These are phyloP conservation scores for Euphydryas editha DNA, from an alignment of 2,888 invertebrate genomes.

Conservation along the genomic window DNA sequence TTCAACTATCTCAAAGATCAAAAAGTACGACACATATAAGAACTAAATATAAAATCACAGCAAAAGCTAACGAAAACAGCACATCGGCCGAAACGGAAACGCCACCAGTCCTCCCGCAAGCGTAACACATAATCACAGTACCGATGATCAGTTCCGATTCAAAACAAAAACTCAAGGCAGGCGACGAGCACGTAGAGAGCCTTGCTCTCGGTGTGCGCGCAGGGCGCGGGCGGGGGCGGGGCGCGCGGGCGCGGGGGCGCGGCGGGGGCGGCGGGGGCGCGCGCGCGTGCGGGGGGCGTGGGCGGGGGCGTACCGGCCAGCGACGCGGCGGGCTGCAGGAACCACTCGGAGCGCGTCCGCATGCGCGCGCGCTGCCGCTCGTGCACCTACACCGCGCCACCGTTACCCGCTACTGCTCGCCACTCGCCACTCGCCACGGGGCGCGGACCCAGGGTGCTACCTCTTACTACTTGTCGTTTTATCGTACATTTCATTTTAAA, in stretches of 20 bases:
- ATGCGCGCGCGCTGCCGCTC: constrained; percentile 98
- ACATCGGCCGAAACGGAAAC: constrained; percentile 47
- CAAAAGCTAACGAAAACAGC: constrained; percentile 49
- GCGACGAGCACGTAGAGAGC: constrained; percentile 81
- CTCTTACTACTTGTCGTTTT: not conserved
- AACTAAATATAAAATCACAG: not conserved
- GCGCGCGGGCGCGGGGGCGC: constrained; percentile 34
- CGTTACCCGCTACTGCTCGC: constrained; percentile 32
- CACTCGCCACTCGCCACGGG: not conserved
- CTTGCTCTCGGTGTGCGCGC: constrained; percentile 66
- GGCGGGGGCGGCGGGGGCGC: constrained; percentile 29
- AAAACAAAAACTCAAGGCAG: constrained; percentile 83
- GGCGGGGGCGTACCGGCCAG: constrained; percentile 58
- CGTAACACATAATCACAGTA: constrained; percentile 74
- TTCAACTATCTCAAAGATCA: not conserved
- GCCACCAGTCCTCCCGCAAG: constrained; percentile 65
- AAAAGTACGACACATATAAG: not conserved
- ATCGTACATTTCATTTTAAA: not conserved
- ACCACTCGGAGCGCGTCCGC: constrained; percentile 99
- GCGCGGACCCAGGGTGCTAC: not conserved
- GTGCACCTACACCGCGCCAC: constrained; percentile 88
- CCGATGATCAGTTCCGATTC: constrained; percentile 69
- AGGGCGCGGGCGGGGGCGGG: constrained; percentile 37
- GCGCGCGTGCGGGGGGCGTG: constrained; percentile 37
- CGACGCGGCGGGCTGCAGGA: constrained; percentile 89